Evolutionary conservation across 2,888 invertebrate genomes (phyloP).

Genomic region (Drosophila ustulata): DNA sequence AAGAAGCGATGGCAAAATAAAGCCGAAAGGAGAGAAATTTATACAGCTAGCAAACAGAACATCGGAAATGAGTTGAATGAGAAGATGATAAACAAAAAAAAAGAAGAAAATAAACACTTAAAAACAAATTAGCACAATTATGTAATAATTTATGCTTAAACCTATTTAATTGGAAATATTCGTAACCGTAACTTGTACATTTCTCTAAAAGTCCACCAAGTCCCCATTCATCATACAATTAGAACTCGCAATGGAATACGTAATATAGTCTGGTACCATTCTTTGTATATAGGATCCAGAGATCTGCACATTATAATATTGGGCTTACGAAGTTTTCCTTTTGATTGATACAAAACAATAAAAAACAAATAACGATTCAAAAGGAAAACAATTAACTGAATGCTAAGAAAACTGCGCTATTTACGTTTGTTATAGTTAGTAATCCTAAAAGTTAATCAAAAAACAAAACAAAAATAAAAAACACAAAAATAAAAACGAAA

Average conservation of each 20-base stretch:
- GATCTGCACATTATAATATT: constrained; percentile 11
- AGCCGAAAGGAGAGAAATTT: constrained; percentile 3
- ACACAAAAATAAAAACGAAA: constrained; percentile 8
- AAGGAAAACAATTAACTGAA: constrained; percentile 34
- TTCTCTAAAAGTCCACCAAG: constrained; percentile 48
- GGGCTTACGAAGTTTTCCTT: constrained; percentile 45
- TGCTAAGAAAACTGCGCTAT: constrained; percentile 48
- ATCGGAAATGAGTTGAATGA: background rate
- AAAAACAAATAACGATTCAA: background rate
- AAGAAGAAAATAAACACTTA: constrained; percentile 20
- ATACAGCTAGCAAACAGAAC: background rate
- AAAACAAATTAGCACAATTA: constrained; percentile 73
- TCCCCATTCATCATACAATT: constrained; percentile 29
- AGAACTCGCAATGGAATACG: constrained; percentile 66
- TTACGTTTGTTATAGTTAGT: constrained; percentile 46
- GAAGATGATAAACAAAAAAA: background rate
- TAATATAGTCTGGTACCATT: constrained; percentile 39
- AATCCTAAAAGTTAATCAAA: constrained; percentile 49
- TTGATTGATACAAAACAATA: constrained; percentile 9
- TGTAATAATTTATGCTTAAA: constrained; percentile 72
- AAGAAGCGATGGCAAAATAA: background rate
- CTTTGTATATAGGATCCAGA: constrained; percentile 32
- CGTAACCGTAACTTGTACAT: constrained; percentile 51
- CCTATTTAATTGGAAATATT: constrained; percentile 60
- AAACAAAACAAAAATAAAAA: constrained; percentile 9